Evolutionary conservation across 2,113 vertebrate genomes (phyloP).

Genomic region (Cavia aperea): DNA sequence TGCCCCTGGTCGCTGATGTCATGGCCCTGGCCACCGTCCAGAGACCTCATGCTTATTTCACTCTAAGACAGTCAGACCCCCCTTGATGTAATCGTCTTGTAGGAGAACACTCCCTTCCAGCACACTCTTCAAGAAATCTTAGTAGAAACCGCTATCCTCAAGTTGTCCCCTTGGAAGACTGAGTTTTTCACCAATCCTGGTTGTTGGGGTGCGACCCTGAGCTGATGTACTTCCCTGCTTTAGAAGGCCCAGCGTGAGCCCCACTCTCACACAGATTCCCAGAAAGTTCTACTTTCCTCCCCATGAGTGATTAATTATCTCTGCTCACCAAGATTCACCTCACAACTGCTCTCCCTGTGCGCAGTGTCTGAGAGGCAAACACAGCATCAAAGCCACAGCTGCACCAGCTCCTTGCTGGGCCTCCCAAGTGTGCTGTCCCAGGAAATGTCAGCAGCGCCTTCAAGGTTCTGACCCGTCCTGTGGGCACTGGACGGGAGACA

Average conservation of each 20-base stretch:
- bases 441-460: not conserved
- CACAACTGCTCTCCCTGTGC: not conserved
- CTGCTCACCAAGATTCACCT: not conserved
- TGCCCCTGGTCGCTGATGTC: not conserved
- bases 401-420: not conserved
- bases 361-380: not conserved
- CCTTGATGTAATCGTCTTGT: not conserved
- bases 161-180: not conserved
- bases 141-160: not conserved
- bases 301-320: not conserved
- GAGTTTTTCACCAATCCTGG: not conserved
- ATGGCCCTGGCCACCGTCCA: not conserved
- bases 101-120: not conserved
- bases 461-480: not conserved
- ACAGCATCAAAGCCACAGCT: not conserved
- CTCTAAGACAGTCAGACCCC: not conserved
- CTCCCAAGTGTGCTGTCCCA: not conserved
- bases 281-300: not conserved
- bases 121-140: not conserved
- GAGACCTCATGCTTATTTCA: not conserved
- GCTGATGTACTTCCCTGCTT: not conserved
- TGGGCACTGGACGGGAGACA: not conserved
- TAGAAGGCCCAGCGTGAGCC: not conserved
- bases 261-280: not conserved
- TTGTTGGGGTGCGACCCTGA: not conserved